Evolutionary conservation across 2,797 vertebrate species (phyloP).

Genomic region (Pantherophis vulpinus): DNA sequence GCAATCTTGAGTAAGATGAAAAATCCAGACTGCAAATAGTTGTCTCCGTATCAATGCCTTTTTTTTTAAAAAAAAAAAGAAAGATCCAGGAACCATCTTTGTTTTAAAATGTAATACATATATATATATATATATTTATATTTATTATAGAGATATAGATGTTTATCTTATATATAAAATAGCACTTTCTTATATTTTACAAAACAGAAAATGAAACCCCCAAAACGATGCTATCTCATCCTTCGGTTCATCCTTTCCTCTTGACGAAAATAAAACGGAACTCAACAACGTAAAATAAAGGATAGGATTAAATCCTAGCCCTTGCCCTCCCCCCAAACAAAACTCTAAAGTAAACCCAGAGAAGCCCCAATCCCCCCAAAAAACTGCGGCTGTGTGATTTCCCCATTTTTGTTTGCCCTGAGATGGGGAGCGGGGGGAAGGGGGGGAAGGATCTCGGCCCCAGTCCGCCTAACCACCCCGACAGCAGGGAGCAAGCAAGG

Average conservation of each 20-base stretch:
- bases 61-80: not conserved
- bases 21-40: not conserved
- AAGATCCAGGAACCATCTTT: not conserved
- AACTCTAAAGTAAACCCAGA: conserved; percentile 11
- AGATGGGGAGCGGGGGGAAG: conserved; percentile 1
- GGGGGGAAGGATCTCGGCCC: not conserved
- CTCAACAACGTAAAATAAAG: conserved; percentile 39
- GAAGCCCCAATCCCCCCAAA: conserved; percentile 13
- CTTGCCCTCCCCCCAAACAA: conserved; percentile 27
- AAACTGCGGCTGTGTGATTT: conserved; percentile 12
- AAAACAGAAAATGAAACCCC: conserved; percentile 50
- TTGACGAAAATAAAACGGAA: conserved; percentile 30
- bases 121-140: conserved; percentile 38
- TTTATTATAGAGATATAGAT: conserved; percentile 64
- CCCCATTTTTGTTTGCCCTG: conserved; percentile 30
- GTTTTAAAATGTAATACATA: conserved; percentile 10
- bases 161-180: conserved; percentile 72
- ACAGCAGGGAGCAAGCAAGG: conserved; percentile 38
- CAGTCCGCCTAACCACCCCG: conserved; percentile 30
- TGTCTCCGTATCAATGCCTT: not conserved
- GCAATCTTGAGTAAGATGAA: not conserved
- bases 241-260: not conserved
- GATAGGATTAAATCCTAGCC: conserved; percentile 45
- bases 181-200: conserved; percentile 66
- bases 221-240: conserved; percentile 10